Evolutionary conservation across 2,113 vertebrate genomes (phyloP).

Genomic region (cat (Felis catus)): F.catus_Fca126_mat1.0 CM031420.1:67245501-67246000

Average conservation of each 20-base stretch:
- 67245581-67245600: neutral
- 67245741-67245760: neutral
- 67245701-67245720: neutral
- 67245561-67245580: neutral
- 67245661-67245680: neutral
- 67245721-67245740: neutral
- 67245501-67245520: neutral
- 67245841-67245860: neutral
- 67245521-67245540: neutral
- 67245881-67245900: neutral
- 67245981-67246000: too few relatives aligned
- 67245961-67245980: too few relatives aligned
- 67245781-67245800: neutral
- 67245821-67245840: neutral
- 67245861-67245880: neutral
- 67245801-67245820: neutral
- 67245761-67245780: neutral
- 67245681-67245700: slow-evolving; percentile 20
- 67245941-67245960: too few relatives aligned
- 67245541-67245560: neutral
- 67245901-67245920: too few relatives aligned
- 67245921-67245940: too few relatives aligned
- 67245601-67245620: neutral
- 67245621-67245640: slow-evolving; percentile 10
- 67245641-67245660: neutral